Percentiles rank a stretch among this genome's conserved stretches.
Evolutionary conservation across 1,140 invertebrate species (phyloP).

Genomic region (Archegozetes longisetosus): DNA sequence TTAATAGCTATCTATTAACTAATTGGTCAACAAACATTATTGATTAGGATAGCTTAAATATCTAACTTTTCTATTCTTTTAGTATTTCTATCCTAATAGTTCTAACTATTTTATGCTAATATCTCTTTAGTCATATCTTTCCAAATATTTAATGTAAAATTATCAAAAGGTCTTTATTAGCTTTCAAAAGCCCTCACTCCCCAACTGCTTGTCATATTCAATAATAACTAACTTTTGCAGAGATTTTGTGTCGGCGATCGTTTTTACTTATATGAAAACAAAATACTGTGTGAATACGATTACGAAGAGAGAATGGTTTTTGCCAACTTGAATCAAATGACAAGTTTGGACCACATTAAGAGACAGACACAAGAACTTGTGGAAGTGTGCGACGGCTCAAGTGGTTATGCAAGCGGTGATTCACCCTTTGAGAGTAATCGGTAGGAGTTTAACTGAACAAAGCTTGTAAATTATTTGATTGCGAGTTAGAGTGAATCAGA

Average conservation of each 20-base stretch:
- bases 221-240: no score
- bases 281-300: slow-evolving; percentile 83
- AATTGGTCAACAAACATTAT: background rate
- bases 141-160: no score
- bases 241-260: slow-evolving; percentile 63
- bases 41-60: no score
- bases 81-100: no score
- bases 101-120: no score
- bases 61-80: no score
- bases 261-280: slow-evolving; percentile 82
- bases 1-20: background rate
- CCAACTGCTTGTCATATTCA: no score
- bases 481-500: no score
- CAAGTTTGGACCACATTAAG: slow-evolving; percentile 18
- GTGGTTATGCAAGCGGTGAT: slow-evolving; percentile 23
- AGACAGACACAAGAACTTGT: slow-evolving; percentile 13
- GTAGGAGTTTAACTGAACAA: background rate
- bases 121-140: no score
- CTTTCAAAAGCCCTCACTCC: no score
- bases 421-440: slow-evolving; percentile 19
- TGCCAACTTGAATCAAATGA: slow-evolving; percentile 30
- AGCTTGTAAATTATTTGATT: no score
- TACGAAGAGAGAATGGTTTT: slow-evolving; percentile 79
- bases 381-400: slow-evolving; percentile 18
- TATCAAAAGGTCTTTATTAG: no score